Evolutionary conservation across 1,140 invertebrate genomes (phyloP), one percentile per base, ranked within the genome.

Genomic region (Cyclina sinensis): DNA sequence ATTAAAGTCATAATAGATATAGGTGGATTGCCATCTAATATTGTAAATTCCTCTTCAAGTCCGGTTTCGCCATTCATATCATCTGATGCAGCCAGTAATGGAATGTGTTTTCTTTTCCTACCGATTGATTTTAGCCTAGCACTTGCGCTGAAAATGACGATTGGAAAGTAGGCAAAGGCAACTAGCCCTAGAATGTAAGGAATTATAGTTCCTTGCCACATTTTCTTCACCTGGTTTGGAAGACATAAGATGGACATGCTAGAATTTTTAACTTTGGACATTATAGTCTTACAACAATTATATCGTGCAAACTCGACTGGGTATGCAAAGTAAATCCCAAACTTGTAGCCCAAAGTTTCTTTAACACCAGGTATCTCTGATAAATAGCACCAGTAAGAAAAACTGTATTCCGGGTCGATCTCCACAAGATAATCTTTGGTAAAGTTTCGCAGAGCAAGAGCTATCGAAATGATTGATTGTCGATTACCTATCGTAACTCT

Each of bases 311-410:
- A 59, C 18, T 78, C 39, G 4, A 80, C 30, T 35, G 85, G 76
- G 37, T 48, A 87, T 27, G 48, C 62, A 32, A 78, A 37, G 48
- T 87, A 87, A 0, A 87, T 46, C 30, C 74, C 43, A n/a, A 80
- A 24, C 24, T 87, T 32, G 24, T 86, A 86, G 30, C 12, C 43
- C 30, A 43, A 39, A 27, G 85, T 80, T 14, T 87, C 43, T 37
- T 65, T 78, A 4, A 87, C 74, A 79, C 76, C 76, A 21, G 85
- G 85, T 27, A 80, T 54, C 35, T 46, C 76, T 0, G 54, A 57
- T 21, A 78, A 24, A 43, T 79, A 80, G 62, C 85, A 87, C 74
- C 76, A 87, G 35, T 87, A 87, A 1, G 74, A 68, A 51, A 48
- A 87, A 30, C 37, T 62, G 30, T 35, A 59, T 9, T n/a, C 48